phyloP scores from a whole-genome alignment of 2,888 invertebrate genomes.

The Drosophila paracracens region DNA sequence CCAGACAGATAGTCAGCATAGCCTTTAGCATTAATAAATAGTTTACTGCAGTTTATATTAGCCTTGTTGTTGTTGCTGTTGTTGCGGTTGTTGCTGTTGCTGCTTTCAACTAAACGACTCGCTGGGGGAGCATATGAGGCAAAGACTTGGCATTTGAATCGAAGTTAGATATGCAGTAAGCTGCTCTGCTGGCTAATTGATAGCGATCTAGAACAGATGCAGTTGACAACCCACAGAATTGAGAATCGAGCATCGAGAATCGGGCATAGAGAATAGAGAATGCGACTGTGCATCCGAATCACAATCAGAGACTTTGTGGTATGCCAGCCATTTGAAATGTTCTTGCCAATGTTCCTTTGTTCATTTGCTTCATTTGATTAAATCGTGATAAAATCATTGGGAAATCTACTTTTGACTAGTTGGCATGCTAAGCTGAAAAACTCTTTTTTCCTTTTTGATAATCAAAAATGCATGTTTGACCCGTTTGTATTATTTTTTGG shows the following conservation, averaged over 20 bases:
- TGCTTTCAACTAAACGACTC: slow-evolving; percentile 12
- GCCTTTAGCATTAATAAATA: slow-evolving; percentile 76
- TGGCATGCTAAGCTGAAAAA: neutral
- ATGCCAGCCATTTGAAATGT: slow-evolving; percentile 2
- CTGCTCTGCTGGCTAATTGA: slow-evolving; percentile 60
- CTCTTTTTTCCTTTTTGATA: neutral
- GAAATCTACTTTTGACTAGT: slow-evolving; percentile 8
- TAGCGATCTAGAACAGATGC: slow-evolving; percentile 59
- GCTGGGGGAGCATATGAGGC: slow-evolving; percentile 54
- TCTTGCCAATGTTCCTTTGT: slow-evolving; percentile 5
- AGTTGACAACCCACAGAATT: slow-evolving; percentile 49
- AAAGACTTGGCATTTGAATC: slow-evolving; percentile 66
- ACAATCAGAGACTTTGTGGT: slow-evolving; percentile 11
- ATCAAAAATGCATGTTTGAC: neutral
- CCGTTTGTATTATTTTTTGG: neutral
- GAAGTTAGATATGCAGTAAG: slow-evolving; percentile 48
- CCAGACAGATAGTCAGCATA: slow-evolving; percentile 9
- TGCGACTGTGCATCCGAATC: slow-evolving; percentile 5
- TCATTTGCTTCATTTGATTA: slow-evolving; percentile 1
- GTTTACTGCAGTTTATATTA: slow-evolving; percentile 53
- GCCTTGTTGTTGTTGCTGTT: slow-evolving; percentile 4
- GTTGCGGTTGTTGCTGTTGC: neutral
- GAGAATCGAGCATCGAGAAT: slow-evolving; percentile 11
- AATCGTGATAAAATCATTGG: slow-evolving; percentile 21
- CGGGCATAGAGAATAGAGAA: slow-evolving; percentile 1